Base-by-base conservation (phyloP, 1,140 invertebrate species). In the Drosophila mojavensis region DNA sequence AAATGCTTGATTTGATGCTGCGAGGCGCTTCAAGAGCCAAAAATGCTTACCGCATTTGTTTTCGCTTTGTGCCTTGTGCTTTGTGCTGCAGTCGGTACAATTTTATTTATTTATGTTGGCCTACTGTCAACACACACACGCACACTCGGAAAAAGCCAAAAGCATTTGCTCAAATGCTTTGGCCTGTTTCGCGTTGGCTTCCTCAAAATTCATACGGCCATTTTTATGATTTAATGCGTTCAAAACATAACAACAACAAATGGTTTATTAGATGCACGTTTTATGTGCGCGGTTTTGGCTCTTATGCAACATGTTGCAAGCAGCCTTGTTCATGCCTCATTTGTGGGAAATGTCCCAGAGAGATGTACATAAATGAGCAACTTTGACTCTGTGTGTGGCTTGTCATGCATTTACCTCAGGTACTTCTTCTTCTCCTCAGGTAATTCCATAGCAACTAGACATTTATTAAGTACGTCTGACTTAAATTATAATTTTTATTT, bases 211-310 rank as follows among this genome's bases (percentile, higher is more conserved):
- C 77, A 80, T 84, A 79, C 36, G 70, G 63, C 39, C 63, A 65
- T 83, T 80, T 83, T 63, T 65, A 66, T 84, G 72, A 83, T 72
- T 83, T 79, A 72, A 79, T 83, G 72, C 48, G 17, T 68, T 51
- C 75, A 78, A 76, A 83, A 77, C 15, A 45, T 15, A 45, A 7
- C 6, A 45, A 17, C 15, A 45, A 17, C 15, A 47, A 47, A 45
- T 5, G 67, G 70, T 78, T 82, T 72, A 63, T 83, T 79, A 65
- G 67, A 63, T 74, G 68, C 70, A 84, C 72, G 61, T 59, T 84
- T 83, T 79, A 84, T 69, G 62, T 61, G 77, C 71, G 62, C 36
- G 17, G 17, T 3, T 15, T 39, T 39, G 36, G n/a, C 53, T 80
- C 72, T 83, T 84, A 66, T 77, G 81, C 81, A 84, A 83, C 54